Percentiles rank a stretch among this genome's conserved stretches.
These are phyloP conservation scores for Sebastes trivittatus DNA, from an alignment of 2,797 vertebrate genomes.

Conservation along the genomic window DNA sequence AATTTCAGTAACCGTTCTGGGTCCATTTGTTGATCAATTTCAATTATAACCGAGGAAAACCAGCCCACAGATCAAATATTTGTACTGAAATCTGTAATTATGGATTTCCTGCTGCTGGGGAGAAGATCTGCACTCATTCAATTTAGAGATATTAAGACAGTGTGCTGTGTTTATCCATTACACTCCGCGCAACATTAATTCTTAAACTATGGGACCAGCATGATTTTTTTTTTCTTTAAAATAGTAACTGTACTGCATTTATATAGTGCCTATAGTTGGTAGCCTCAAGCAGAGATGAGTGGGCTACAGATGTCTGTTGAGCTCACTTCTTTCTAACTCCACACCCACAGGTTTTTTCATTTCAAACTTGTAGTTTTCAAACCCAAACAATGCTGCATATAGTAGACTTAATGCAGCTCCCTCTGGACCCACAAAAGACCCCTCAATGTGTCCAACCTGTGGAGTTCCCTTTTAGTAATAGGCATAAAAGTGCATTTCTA, in stretches of 20 bases:
- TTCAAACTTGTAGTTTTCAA: not conserved
- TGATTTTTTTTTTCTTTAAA: not conserved
- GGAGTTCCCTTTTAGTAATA: not conserved
- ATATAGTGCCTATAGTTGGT: too few relatives aligned
- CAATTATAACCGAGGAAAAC: not conserved
- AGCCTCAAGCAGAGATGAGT: not conserved
- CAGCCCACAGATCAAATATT: not conserved
- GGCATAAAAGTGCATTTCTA: not conserved
- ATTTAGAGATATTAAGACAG: not conserved
- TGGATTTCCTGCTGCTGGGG: not conserved
- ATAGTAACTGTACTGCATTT: not conserved
- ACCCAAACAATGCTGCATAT: not conserved
- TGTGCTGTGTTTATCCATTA: not conserved
- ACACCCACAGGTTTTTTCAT: not conserved
- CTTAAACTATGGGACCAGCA: not conserved
- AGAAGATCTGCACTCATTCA: not conserved
- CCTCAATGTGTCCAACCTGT: not conserved
- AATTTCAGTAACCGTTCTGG: not conserved
- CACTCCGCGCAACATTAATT: not conserved
- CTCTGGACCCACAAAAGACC: not conserved
- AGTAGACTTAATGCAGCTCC: not conserved
- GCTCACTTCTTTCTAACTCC: not conserved
- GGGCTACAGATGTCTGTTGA: not conserved
- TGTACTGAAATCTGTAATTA: not conserved
- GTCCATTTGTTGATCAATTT: conserved; percentile 1